Evolutionary conservation across 2,797 vertebrate genomes (phyloP).

Genomic region (Hydrophis major): DNA sequence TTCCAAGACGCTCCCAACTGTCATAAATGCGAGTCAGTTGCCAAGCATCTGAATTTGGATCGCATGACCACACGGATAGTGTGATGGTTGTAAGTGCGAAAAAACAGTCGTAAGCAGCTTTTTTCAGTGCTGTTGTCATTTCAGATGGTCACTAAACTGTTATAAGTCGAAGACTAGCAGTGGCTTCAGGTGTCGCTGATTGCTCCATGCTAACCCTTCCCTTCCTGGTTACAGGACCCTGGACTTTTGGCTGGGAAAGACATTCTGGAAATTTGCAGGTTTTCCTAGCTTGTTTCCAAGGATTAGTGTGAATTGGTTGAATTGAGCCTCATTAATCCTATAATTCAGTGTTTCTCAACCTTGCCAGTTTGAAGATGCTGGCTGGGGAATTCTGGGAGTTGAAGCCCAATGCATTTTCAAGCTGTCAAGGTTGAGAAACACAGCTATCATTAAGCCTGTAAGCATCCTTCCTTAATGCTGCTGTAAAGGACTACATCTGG

Average conservation of each 20-base stretch:
- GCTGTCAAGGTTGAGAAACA: too few species aligned
- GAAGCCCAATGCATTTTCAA: too few species aligned
- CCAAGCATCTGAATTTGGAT: not conserved
- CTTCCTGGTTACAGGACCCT: not conserved
- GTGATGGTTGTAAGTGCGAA: not conserved
- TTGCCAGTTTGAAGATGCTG: too few species aligned
- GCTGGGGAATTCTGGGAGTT: too few species aligned
- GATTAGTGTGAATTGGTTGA: not conserved
- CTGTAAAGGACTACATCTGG: not conserved
- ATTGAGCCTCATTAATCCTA: not conserved
- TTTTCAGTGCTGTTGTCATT: not conserved
- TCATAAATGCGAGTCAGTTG: not conserved
- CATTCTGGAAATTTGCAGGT: not conserved
- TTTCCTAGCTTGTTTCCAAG: not conserved
- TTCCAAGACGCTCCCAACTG: accelerated
- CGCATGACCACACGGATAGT: not conserved
- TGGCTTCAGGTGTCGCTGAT: not conserved
- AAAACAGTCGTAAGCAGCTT: not conserved
- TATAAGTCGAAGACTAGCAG: not conserved
- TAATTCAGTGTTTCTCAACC: too few species aligned
- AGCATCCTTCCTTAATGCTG: not conserved
- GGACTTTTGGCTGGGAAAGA: not conserved
- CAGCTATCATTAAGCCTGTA: not conserved
- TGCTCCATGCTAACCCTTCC: not conserved
- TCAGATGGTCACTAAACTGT: not conserved